Percentiles rank a stretch among this genome's conserved stretches.
Conservation (phyloP, 2,888 invertebrate genomes). For the Tupiocoris notatus region DNA sequence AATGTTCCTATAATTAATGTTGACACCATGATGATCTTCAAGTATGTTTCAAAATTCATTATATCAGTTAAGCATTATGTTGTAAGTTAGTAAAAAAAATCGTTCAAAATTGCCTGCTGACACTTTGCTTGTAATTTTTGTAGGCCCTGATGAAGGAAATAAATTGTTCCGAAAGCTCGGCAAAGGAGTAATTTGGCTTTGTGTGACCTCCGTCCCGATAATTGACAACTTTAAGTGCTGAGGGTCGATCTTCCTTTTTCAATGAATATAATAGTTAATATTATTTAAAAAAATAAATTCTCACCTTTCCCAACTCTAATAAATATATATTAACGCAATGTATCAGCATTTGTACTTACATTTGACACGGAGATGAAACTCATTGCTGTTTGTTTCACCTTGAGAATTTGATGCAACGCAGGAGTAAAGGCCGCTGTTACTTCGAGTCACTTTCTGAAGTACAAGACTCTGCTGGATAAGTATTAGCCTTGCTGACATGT, state of each 20-base stretch:
- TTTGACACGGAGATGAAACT: slow-evolving; percentile 79
- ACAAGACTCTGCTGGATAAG: slow-evolving; percentile 90
- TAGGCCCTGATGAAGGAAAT: not conserved
- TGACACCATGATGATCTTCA: no score
- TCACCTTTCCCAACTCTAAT: no score
- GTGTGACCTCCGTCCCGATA: not conserved
- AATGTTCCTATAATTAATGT: no score
- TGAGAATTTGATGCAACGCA: slow-evolving; percentile 86
- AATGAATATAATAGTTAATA: no score
- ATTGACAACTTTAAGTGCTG: not conserved
- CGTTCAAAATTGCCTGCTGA: no score
- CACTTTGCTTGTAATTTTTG: no score
- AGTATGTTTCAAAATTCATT: no score
- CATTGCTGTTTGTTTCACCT: slow-evolving; percentile 84
- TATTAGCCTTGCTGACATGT: slow-evolving; percentile 82
- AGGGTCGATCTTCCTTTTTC: not conserved
- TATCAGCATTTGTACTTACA: slow-evolving; percentile 65
- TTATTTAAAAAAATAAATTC: no score
- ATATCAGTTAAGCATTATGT: no score
- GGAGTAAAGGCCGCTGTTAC: slow-evolving; percentile 81
- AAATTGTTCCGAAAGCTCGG: not conserved
- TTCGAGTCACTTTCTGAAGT: slow-evolving; percentile 81
- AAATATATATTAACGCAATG: no score
- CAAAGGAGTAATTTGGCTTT: not conserved
- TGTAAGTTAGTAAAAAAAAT: no score